These are phyloP conservation scores for Mixornis gularis DNA, from an alignment of 2,113 vertebrate species.

Conservation along the genomic window DNA sequence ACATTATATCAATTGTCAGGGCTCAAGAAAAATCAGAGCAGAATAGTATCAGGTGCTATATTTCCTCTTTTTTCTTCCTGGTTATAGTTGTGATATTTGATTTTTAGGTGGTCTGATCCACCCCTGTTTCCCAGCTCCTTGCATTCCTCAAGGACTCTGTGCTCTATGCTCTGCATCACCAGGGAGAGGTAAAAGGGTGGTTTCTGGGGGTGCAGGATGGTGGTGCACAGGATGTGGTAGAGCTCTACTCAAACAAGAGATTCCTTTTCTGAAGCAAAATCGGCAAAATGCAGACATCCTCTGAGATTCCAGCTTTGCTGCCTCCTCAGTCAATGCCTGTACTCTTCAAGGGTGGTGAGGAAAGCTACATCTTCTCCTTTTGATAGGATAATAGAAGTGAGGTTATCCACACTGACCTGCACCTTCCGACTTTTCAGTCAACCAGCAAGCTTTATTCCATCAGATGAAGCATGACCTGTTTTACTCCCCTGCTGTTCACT, in stretches of 20 bases:
- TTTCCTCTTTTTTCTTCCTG: neutral
- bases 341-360: neutral
- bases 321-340: neutral
- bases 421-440: neutral
- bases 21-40: neutral
- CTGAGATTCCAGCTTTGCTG: neutral
- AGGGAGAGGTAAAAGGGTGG: neutral
- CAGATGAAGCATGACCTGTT: neutral
- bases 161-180: neutral
- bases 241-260: neutral
- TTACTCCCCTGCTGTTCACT: neutral
- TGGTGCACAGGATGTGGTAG: neutral
- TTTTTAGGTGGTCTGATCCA: neutral
- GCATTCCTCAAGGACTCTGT: neutral
- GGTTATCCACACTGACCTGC: neutral
- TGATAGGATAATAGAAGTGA: neutral
- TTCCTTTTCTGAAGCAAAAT: neutral
- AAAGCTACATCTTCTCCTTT: neutral
- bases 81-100: neutral
- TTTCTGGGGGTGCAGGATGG: neutral
- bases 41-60: neutral
- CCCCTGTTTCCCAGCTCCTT: neutral
- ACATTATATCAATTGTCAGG: neutral
- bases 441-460: neutral
- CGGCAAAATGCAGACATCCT: neutral